phyloP scores from a whole-genome alignment of 1,140 invertebrate species.

The Eupristina koningsbergeri region DNA sequence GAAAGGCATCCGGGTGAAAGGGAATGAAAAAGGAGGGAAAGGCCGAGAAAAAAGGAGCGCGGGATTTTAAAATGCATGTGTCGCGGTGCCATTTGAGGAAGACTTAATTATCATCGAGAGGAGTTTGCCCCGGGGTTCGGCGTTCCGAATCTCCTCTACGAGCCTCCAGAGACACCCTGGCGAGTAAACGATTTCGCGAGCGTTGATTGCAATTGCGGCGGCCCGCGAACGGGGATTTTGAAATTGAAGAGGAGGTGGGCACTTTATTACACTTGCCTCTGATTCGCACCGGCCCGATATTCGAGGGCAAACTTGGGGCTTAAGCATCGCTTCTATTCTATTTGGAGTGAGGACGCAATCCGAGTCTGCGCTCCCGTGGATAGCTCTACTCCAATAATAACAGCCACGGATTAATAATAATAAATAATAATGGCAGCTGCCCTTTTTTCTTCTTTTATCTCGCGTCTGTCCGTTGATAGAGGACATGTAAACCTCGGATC shows the following conservation, averaged over 20 bases:
- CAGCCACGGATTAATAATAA: neutral
- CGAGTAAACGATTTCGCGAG: constrained; percentile 17
- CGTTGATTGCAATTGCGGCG: constrained; percentile 57
- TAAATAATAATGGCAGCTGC: no score
- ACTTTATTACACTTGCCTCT: constrained; percentile 57
- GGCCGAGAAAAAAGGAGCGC: constrained; percentile 10
- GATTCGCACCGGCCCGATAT: constrained; percentile 5
- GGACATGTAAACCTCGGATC: neutral
- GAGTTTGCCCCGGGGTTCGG: neutral
- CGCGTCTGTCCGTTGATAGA: neutral
- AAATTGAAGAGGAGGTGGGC: constrained; percentile 58
- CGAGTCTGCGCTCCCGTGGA: neutral
- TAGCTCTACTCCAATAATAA: constrained; percentile 43
- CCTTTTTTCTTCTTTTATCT: neutral
- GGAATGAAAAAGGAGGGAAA: constrained; percentile 47
- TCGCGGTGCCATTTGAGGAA: neutral
- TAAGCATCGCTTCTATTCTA: neutral
- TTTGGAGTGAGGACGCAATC: constrained; percentile 8
- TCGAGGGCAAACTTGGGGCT: neutral
- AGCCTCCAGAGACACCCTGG: constrained; percentile 2
- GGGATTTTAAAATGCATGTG: constrained; percentile 53
- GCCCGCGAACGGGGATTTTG: constrained; percentile 57
- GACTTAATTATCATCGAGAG: neutral
- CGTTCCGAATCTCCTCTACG: neutral
- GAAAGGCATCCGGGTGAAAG: neutral